Conservation (phyloP, 2,113 vertebrate genomes). For the Sturnira hondurensis region DNA sequence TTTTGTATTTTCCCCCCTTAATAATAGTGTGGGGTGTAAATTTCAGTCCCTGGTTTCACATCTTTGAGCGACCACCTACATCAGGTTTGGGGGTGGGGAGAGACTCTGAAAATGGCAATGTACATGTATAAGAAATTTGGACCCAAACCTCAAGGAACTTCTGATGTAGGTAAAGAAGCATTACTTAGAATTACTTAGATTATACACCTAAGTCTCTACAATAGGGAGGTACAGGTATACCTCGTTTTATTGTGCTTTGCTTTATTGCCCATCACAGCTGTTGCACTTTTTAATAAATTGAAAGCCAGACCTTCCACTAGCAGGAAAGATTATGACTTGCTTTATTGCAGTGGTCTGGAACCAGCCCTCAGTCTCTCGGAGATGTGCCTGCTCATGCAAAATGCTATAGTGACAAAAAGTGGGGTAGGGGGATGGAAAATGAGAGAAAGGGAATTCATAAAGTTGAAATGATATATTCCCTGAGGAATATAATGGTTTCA, state of each 20-base stretch:
- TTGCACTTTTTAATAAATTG: neutral
- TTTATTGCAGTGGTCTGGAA: neutral
- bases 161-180: neutral
- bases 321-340: neutral
- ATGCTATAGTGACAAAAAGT: neutral
- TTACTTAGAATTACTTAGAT: neutral
- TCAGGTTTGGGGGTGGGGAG: neutral
- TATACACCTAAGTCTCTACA: neutral
- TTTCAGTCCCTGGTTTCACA: neutral
- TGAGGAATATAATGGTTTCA: neutral
- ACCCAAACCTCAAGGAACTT: neutral
- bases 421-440: neutral
- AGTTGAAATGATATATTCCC: neutral
- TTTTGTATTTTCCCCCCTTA: neutral
- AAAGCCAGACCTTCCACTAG: neutral
- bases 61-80: neutral
- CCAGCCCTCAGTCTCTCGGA: neutral
- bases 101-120: neutral
- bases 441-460: neutral
- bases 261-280: neutral
- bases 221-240: neutral
- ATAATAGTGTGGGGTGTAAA: neutral
- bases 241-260: neutral
- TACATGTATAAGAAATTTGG: neutral
- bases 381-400: neutral